phyloP scores from a whole-genome alignment of 2,888 invertebrate species.

The Caenorhabditis angaria region DNA sequence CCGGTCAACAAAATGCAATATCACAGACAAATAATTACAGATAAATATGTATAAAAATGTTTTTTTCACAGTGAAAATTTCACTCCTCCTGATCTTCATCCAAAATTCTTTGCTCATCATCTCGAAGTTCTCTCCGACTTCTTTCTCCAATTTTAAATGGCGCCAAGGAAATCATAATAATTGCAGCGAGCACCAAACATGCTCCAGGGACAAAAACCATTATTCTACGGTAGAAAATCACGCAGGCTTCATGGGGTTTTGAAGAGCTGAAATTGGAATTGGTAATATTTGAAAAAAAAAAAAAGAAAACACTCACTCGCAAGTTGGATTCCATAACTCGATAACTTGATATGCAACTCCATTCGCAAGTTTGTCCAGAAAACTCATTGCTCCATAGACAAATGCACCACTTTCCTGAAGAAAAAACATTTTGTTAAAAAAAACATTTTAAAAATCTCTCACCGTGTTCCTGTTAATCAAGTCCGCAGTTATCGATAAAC shows the following conservation, averaged over 20 bases:
- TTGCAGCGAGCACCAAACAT: conserved; percentile 56
- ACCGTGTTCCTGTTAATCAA: conserved; percentile 85
- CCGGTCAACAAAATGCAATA: neutral
- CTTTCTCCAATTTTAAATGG: conserved; percentile 54
- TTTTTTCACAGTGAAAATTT: neutral
- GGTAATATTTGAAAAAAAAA: conserved; percentile 9
- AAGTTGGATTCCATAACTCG: conserved; percentile 80
- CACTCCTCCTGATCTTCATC: conserved; percentile 19
- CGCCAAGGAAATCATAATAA: conserved; percentile 57
- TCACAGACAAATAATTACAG: neutral
- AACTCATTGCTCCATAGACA: conserved; percentile 91
- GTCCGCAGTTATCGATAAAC: conserved; percentile 87
- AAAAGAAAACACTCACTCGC: conserved; percentile 57
- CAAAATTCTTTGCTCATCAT: conserved; percentile 31
- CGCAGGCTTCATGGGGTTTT: conserved; percentile 52
- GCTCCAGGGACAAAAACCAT: conserved; percentile 68
- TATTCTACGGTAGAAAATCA: conserved; percentile 61
- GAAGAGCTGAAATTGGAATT: conserved; percentile 41
- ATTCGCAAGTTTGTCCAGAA: conserved; percentile 89
- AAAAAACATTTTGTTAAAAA: neutral
- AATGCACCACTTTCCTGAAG: conserved; percentile 83
- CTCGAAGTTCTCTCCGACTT: conserved; percentile 27
- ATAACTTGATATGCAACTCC: conserved; percentile 87
- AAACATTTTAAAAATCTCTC: conserved; percentile 46
- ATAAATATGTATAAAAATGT: neutral